These are phyloP conservation scores for Lophius americanus DNA, from an alignment of 2,797 vertebrate genomes.

Conservation along the genomic window DNA sequence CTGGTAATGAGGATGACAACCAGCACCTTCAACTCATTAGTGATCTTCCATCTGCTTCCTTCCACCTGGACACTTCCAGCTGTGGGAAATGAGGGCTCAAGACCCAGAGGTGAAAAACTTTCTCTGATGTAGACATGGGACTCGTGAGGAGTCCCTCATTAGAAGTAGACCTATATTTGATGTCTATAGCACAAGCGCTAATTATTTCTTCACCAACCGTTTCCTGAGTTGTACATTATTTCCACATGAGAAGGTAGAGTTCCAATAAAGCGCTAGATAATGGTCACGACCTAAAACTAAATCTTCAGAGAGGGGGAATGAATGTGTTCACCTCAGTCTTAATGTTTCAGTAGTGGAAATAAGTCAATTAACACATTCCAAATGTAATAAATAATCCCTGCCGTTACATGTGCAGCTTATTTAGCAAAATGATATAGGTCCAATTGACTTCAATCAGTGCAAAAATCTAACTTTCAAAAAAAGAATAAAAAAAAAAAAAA, in stretches of 20 bases:
- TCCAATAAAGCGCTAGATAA: conserved; percentile 14
- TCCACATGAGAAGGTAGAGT: conserved; percentile 4
- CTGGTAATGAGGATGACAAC: conserved; percentile 59
- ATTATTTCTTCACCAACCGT: conserved; percentile 37
- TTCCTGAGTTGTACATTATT: conserved; percentile 23
- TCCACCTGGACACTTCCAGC: conserved; percentile 70
- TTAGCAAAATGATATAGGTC: background rate
- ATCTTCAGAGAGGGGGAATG: conserved; percentile 1
- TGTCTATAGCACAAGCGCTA: conserved; percentile 29
- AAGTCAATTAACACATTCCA: background rate
- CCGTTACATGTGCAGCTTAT: background rate
- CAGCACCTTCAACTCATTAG: conserved; percentile 58
- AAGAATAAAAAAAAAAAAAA: background rate
- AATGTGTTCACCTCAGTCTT: background rate
- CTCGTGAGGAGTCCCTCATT: conserved; percentile 40
- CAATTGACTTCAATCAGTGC: too few species aligned
- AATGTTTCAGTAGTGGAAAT: too few species aligned
- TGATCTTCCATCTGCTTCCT: conserved; percentile 69
- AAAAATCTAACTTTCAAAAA: background rate
- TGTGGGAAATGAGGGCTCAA: conserved; percentile 42
- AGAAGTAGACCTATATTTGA: conserved; percentile 28
- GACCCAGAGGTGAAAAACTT: conserved; percentile 40
- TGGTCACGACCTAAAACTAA: conserved; percentile 2
- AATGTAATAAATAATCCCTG: background rate
- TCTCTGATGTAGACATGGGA: background rate